phyloP scores from a whole-genome alignment of 2,888 invertebrate species.

The Clusia tigrina region DNA sequence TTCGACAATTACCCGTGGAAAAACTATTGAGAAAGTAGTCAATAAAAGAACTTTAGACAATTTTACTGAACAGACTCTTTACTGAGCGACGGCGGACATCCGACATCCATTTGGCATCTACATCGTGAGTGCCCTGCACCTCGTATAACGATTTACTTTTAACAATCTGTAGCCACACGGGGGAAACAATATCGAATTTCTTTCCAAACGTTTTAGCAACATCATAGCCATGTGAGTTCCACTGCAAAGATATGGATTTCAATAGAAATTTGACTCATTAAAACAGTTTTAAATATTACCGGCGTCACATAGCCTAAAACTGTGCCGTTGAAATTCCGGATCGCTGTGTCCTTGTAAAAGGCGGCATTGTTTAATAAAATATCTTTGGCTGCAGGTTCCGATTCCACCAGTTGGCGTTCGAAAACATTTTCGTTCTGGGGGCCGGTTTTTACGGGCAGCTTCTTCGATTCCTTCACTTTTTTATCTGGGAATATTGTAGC shows the following conservation, averaged over 20 bases:
- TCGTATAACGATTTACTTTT: conserved; percentile 72
- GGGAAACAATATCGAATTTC: conserved; percentile 90
- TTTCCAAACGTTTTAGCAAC: conserved; percentile 87
- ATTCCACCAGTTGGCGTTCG: conserved; percentile 74
- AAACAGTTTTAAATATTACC: conserved; percentile 65
- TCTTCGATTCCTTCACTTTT: conserved; percentile 46
- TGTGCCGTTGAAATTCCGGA: conserved; percentile 75
- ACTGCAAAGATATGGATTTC: conserved; percentile 68
- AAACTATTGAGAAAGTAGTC: conserved; percentile 67
- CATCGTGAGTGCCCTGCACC: conserved; percentile 80
- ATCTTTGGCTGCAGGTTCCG: conserved; percentile 73
- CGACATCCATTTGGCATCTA: conserved; percentile 84
- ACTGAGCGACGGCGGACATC: conserved; percentile 68
- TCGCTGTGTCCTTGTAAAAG: conserved; percentile 75
- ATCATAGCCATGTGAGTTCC: conserved; percentile 95
- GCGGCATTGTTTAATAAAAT: conserved; percentile 79
- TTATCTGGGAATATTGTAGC: conserved; percentile 55
- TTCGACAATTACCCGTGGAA: conserved; percentile 90
- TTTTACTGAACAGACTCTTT: conserved; percentile 32
- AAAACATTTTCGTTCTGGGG: conserved; percentile 73
- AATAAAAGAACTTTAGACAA: conserved; percentile 10
- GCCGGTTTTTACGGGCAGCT: conserved; percentile 64
- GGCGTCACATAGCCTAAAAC: conserved; percentile 92
- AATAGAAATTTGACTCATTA: background rate
- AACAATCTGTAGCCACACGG: conserved; percentile 92